phyloP scores from a whole-genome alignment of 1,140 invertebrate genomes.

The Macrosteles quadrilineatus region DNA sequence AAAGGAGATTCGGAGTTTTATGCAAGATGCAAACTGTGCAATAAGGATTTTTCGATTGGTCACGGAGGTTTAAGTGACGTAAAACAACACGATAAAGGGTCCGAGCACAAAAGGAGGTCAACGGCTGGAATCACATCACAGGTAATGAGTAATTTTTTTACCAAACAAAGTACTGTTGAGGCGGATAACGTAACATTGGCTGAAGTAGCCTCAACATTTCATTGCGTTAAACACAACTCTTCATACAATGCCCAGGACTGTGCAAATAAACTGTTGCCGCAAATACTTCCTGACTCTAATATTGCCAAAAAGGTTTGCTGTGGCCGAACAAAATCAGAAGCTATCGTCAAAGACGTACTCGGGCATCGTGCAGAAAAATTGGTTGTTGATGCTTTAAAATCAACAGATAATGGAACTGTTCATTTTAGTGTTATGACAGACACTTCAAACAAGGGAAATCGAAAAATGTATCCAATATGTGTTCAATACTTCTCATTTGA shows the following conservation, averaged over 20 bases:
- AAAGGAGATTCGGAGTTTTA: background rate
- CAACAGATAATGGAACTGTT: background rate
- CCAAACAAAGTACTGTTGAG: background rate
- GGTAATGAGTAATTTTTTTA: constrained; percentile 4
- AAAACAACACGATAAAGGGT: constrained; percentile 4
- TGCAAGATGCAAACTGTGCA: background rate
- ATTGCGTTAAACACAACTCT: constrained; percentile 1
- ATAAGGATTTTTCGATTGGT: constrained; percentile 2
- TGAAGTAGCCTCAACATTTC: constrained; percentile 12
- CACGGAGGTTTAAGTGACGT: constrained; percentile 8
- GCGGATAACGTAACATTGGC: background rate
- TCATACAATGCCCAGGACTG: constrained; percentile 12
- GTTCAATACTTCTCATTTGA: constrained; percentile 7
- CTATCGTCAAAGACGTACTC: background rate
- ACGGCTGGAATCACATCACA: background rate
- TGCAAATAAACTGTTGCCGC: background rate
- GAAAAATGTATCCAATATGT: constrained; percentile 15
- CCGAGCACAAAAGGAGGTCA: background rate
- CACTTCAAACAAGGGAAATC: constrained; percentile 5
- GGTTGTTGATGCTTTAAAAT: background rate
- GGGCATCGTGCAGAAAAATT: background rate
- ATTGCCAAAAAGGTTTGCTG: background rate
- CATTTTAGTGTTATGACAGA: constrained; percentile 3
- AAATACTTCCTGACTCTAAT: background rate
- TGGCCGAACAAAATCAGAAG: constrained; percentile 10